Conservation (phyloP, 2,113 vertebrate genomes). For the Bufo bufo region DNA sequence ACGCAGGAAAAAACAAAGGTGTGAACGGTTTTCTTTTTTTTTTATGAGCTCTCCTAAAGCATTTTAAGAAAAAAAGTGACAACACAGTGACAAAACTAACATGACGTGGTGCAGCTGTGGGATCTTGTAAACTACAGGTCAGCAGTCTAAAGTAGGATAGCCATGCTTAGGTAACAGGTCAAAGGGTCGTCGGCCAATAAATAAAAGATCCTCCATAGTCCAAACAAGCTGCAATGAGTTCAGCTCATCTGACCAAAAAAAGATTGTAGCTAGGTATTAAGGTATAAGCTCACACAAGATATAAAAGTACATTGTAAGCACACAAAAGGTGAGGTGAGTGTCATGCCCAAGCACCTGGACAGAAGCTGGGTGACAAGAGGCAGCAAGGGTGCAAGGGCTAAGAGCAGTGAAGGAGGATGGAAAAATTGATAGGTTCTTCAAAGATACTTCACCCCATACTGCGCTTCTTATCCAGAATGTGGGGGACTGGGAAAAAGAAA, state of each 20-base stretch:
- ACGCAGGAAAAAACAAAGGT: not conserved
- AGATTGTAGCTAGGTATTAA: not conserved
- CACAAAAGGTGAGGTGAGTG: slow-evolving; percentile 42
- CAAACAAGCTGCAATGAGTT: not conserved
- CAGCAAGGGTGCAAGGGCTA: slow-evolving; percentile 21
- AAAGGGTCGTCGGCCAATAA: not conserved
- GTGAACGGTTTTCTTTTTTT: too few relatives aligned
- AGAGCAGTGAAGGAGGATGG: slow-evolving; percentile 28
- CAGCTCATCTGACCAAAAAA: not conserved
- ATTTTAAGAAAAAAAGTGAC: not conserved
- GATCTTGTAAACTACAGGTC: slow-evolving; percentile 28
- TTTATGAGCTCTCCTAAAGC: not conserved
- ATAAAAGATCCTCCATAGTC: not conserved
- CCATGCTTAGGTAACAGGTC: slow-evolving; percentile 48
- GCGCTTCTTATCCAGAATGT: slow-evolving; percentile 62
- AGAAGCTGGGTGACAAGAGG: slow-evolving; percentile 28
- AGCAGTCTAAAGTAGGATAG: slow-evolving; percentile 34
- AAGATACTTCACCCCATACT: slow-evolving; percentile 64
- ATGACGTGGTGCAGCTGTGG: slow-evolving; percentile 22
- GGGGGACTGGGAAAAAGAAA: slow-evolving; percentile 59
- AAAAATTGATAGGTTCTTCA: slow-evolving; percentile 27
- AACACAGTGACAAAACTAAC: slow-evolving; percentile 45
- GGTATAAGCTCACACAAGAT: slow-evolving; percentile 5
- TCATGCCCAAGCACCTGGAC: slow-evolving; percentile 38
- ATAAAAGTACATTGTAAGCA: slow-evolving; percentile 1